Conservation (phyloP, 2,113 vertebrate genomes). For the Turdus rufiventris region DNA sequence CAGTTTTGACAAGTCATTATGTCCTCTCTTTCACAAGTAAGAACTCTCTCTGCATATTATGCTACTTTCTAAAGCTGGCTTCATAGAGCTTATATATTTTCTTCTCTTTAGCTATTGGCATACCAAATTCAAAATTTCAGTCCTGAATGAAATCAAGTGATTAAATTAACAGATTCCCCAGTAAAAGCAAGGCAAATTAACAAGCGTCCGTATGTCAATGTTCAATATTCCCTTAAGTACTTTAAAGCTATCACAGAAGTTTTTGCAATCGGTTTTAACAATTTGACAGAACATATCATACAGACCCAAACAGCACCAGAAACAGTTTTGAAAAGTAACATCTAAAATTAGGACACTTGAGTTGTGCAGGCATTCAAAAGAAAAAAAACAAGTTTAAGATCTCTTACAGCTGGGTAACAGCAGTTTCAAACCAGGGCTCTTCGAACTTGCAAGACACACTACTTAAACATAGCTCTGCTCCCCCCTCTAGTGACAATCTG, state of each 20-base stretch:
- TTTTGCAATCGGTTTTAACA: background rate
- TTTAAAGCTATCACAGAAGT: background rate
- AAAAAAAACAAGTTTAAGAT: background rate
- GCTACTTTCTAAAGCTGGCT: background rate
- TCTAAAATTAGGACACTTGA: background rate
- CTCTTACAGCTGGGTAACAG: background rate
- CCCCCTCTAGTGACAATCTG: background rate
- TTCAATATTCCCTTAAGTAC: background rate
- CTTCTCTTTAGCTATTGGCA: background rate
- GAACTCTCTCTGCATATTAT: background rate
- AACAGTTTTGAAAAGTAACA: background rate
- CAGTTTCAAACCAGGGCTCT: background rate
- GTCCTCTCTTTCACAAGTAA: background rate
- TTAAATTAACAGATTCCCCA: background rate
- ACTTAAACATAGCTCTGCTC: background rate
- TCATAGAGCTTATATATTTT: background rate
- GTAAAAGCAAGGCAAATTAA: background rate
- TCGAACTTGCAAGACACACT: accelerated
- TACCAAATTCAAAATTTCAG: background rate
- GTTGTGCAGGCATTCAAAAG: background rate
- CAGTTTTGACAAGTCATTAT: background rate
- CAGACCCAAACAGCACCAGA: background rate
- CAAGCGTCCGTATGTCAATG: background rate
- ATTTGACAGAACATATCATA: background rate
- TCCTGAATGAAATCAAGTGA: background rate